Base-by-base conservation (phyloP, 2,113 vertebrate species). In the Delphinus delphis region DNA sequence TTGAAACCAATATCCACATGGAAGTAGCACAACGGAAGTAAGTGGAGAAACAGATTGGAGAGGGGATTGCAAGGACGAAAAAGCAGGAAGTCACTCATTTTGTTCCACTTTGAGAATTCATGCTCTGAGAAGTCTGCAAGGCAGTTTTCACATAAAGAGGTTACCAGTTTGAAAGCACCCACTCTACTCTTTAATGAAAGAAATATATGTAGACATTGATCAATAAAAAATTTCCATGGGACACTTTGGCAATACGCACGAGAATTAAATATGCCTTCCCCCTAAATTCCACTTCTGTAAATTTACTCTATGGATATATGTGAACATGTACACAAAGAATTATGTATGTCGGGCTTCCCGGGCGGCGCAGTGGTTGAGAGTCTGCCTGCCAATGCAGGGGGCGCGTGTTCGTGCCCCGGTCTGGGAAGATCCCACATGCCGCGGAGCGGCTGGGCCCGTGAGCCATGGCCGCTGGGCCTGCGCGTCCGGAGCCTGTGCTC, bases 211-310 rank as follows among this genome's bases (percentile, higher is more conserved):
- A 79, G 53, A 79, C 93, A 84, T 73, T 44, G 3, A 89, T 53
- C 50, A 86, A 33, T 63, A 44, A 77, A 63, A 67, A 8, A 17
- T 93, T 74, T 86, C 41, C 47, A 21, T 79, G 67, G 44, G 93
- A 58, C 0, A 85, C 53, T 55, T 81, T 18, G 70, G 73, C 79
- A 91, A 68, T 58, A 67, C 9, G 7, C 18, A 3, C 28, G 50
- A 79, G 8, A 95, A 95, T 55, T 50, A 77, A 88, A 36, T n/a
- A 86, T 33, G 15, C 38, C 18, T 79, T 76, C 28, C 41, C 60
- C 33, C 93, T 90, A 68, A 93, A 73, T 89, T 50, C 25, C n/a
- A 71, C 9, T 8, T 82, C 53, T 87, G 36, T 83, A 58, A 92
- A 71, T 77, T 55, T 86, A 15, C 13, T 8, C 15, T 71, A 6